Percentiles rank a stretch among this genome's conserved stretches.
Conservation (phyloP, 2,113 vertebrate genomes). For the Parotia lawesii region DNA sequence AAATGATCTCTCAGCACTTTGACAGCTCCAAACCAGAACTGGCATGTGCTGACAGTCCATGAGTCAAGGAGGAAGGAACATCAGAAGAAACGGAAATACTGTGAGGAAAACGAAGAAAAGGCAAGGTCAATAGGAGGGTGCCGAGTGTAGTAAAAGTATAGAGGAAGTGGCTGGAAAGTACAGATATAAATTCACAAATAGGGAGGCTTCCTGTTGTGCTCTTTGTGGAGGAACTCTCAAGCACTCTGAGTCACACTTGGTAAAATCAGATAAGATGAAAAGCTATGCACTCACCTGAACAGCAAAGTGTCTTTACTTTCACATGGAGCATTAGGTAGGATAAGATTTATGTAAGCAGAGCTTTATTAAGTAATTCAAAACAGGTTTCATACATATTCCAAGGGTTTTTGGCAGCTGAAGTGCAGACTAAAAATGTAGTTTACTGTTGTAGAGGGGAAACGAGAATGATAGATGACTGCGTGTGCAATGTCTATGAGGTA, state of each 20-base stretch:
- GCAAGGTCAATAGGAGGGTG: background rate
- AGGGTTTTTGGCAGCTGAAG: background rate
- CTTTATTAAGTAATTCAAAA: background rate
- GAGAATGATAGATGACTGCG: background rate
- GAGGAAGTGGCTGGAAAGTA: background rate
- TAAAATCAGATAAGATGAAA: background rate
- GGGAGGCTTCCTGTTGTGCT: background rate
- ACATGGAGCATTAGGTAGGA: background rate
- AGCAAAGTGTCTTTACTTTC: background rate
- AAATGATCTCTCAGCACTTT: background rate
- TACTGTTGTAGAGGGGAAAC: background rate
- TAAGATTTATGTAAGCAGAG: background rate
- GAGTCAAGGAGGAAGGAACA: background rate
- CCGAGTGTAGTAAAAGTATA: background rate
- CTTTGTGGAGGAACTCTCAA: background rate
- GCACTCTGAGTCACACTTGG: background rate
- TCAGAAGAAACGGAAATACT: background rate
- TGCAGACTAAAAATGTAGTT: background rate
- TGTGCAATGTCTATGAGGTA: background rate
- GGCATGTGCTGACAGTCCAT: fast-evolving
- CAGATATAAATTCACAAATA: background rate
- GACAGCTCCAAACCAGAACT: background rate
- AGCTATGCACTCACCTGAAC: background rate
- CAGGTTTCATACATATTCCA: background rate
- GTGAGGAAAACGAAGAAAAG: background rate